Evolutionary conservation across 2,797 vertebrate species (phyloP), one percentile per base, ranked within the genome.

Genomic region (Gephyroberyx darwinii): DNA sequence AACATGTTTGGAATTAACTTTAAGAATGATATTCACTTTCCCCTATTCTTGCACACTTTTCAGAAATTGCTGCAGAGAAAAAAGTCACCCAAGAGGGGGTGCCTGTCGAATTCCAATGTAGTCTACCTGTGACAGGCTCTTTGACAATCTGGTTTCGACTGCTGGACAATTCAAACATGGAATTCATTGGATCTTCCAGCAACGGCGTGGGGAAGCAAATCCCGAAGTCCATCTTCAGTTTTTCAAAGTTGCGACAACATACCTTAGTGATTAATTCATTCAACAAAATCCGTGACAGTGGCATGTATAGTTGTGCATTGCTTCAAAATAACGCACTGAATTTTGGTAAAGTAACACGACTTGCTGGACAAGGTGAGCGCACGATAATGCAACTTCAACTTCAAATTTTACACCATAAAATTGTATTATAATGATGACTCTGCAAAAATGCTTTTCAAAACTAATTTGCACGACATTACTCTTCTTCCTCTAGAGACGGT

Each of bases 91-190:
- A 86, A 2, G 71, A 77, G 0, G 0, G 5, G 0, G 0, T 0
- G 0, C 0, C 0, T 0, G 4, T 52, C 3, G 0, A 4, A 0
- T 65, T 94, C 3, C 0, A 0, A 0, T 93, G 92, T 62, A 0
- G 0, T 0, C 9, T n/a, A 1, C 0, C 0, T 0, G 0, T 0
- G 0, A 0, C 0, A 0, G 50, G 8, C 8, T 1, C 0, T 5
- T 3, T 74, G 1, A 0, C 79, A 0, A 5, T 84, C 55, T 87
- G 90, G 92, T 89, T 94, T 59, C 80, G 90, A 33, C 6, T 87
- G 0, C 8, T 48, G 5, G 65, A 82, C 10, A 8, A 13, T 0
- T n/a, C 37, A 4, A 20, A 0, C 2, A 64, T 89, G 41, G 74
- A 93, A 1, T 90, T 90, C 51, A 83, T 91, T 4, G 86, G 2